Conservation (phyloP, 2,797 vertebrate species). For the Lateolabrax maculatus region DNA sequence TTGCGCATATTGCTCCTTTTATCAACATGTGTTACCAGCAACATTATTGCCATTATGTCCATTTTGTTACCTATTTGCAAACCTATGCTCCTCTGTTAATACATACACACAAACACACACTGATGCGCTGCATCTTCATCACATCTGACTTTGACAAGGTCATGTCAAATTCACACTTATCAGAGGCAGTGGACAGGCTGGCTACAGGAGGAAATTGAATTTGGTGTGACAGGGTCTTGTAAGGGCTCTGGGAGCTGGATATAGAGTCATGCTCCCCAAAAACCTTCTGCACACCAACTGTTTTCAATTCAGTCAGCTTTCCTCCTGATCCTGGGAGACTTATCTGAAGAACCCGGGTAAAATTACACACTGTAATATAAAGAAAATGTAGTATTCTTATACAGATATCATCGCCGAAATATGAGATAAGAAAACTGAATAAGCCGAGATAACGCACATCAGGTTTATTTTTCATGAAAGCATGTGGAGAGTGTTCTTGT, state of each 20-base stretch:
- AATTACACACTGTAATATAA: slow-evolving; percentile 45
- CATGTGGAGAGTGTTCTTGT: slow-evolving; percentile 24
- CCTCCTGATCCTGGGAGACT: slow-evolving; percentile 21
- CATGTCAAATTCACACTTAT: slow-evolving; percentile 77
- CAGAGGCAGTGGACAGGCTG: slow-evolving; percentile 57
- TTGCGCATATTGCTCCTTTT: slow-evolving; percentile 17
- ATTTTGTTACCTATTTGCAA: slow-evolving; percentile 41
- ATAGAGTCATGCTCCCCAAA: slow-evolving; percentile 37
- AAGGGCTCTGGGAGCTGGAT: slow-evolving; percentile 51
- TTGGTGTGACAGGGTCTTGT: slow-evolving; percentile 69
- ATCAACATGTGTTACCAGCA: slow-evolving; percentile 3
- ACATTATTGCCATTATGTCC: neutral
- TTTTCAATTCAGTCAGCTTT: slow-evolving; percentile 53
- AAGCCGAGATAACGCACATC: slow-evolving; percentile 21
- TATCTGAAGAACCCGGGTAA: slow-evolving; percentile 29
- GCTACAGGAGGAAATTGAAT: slow-evolving; percentile 78
- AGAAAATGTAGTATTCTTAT: slow-evolving; percentile 34
- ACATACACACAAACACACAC: slow-evolving; percentile 21
- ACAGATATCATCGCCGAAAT: slow-evolving; percentile 45
- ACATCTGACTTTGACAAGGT: slow-evolving; percentile 81
- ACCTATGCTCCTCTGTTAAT: slow-evolving; percentile 41
- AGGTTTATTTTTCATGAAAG: slow-evolving; percentile 39
- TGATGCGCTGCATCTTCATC: slow-evolving; percentile 57
- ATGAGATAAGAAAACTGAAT: slow-evolving; percentile 39
- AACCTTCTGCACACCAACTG: slow-evolving; percentile 39